Evolutionary conservation across 2,797 vertebrate genomes (phyloP).

Genomic region (Aselliscus stoliczkanus): DNA sequence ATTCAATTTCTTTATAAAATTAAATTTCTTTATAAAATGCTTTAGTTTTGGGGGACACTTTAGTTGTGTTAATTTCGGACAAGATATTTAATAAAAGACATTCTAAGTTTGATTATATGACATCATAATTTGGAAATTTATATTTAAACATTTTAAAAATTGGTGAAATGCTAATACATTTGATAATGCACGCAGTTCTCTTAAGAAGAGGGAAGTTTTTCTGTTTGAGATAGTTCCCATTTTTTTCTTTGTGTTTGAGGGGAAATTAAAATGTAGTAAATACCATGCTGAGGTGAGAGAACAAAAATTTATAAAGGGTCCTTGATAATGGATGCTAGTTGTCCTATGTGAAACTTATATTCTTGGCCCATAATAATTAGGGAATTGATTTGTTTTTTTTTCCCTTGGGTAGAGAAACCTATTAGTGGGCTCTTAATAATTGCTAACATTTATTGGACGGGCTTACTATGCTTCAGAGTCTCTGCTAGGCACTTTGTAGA

Average conservation of each 20-base stretch:
- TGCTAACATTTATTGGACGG: background rate
- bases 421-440: background rate
- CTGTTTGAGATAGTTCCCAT: background rate
- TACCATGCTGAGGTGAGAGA: background rate
- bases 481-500: background rate
- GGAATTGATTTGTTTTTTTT: background rate
- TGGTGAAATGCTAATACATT: background rate
- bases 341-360: background rate
- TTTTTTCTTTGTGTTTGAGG: background rate
- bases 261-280: background rate
- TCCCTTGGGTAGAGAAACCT: background rate
- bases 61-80: background rate
- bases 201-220: constrained; percentile 5
- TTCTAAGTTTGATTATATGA: background rate
- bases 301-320: background rate
- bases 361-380: background rate
- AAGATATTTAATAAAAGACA: background rate
- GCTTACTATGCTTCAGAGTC: background rate
- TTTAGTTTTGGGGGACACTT: background rate
- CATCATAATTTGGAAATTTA: background rate
- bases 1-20: background rate
- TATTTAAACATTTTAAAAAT: background rate
- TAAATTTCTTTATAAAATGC: background rate
- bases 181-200: background rate
- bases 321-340: background rate